Conservation (phyloP, 2,113 vertebrate genomes). For the Crotalus helleri region DNA sequence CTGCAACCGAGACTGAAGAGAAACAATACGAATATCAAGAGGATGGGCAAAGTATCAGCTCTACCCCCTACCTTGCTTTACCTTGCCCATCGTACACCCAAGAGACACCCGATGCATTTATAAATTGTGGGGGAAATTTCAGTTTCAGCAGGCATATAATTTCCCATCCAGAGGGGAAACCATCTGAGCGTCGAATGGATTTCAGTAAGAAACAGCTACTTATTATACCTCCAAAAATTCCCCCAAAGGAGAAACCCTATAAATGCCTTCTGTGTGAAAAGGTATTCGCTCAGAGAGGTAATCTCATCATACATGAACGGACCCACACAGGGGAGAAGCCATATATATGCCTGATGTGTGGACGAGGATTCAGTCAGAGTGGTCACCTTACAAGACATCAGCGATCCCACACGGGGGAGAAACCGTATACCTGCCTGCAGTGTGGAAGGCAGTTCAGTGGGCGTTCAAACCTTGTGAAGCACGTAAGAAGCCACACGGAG, state of each 20-base stretch:
- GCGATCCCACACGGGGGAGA: background rate
- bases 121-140: background rate
- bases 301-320: background rate
- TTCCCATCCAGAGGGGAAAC: background rate
- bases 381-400: background rate
- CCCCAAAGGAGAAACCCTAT: background rate
- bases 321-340: background rate
- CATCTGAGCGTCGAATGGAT: background rate
- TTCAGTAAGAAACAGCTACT: background rate
- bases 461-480: background rate
- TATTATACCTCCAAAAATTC: background rate
- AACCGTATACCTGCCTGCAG: background rate
- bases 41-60: background rate
- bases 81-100: background rate
- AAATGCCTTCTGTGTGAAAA: background rate
- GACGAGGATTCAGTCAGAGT: background rate
- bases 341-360: background rate
- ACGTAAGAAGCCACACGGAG: background rate
- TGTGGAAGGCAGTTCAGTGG: background rate
- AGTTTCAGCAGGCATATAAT: background rate
- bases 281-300: background rate
- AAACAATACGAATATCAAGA: background rate
- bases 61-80: background rate
- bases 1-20: background rate
- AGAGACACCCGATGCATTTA: background rate